Base-by-base conservation (phyloP, 2,888 invertebrate species). In the Latheticus oryzae region DNA sequence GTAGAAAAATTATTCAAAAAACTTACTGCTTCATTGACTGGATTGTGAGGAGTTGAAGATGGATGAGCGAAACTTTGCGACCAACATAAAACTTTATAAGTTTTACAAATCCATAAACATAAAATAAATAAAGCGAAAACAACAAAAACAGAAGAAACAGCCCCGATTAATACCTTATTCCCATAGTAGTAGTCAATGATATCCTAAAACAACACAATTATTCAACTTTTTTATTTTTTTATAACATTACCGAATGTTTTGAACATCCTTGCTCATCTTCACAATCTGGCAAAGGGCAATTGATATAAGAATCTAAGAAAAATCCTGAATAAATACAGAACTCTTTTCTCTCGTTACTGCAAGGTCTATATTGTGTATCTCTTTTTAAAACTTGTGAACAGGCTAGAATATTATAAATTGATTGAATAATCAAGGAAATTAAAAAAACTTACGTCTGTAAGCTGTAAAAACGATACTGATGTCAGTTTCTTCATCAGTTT, bases 11-110 rank as follows among this genome's bases (percentile, higher is more conserved):
- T 30, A 43, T 2, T n/a, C 17, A 15, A 7, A 19, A 19, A 16
- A 33, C 33, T 43, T 19, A 40, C 47, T 19, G 21, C 19, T 28
- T 40, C 38, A 16, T 11, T 32, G 26, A 8, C 5, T 15, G 7
- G 32, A 13, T 13, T 37, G 12, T 32, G 42, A 45, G 45, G 8
- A n/a, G 58, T 33, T 24, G 66, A 13, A 11, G 7, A 17, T 1
- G 50, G 50, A 38, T 37, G 24, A 1, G 79, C 76, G 65, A 78
- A 82, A 50, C 78, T 76, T 5, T 78, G 66, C 2, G 80, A 76
- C 82, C 82, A 82, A 62, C 82, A 82, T n/a, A 82, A 67, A 54
- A 79, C 77, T 57, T 79, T 78, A 24, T 80, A 77, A 55, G 76
- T 79, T 24, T 79, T 77, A 61, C 81, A 83, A 17, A 79, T 74